phyloP scores from a whole-genome alignment of 2,113 vertebrate genomes.

The Phalacrocorax pelagicus region DNA sequence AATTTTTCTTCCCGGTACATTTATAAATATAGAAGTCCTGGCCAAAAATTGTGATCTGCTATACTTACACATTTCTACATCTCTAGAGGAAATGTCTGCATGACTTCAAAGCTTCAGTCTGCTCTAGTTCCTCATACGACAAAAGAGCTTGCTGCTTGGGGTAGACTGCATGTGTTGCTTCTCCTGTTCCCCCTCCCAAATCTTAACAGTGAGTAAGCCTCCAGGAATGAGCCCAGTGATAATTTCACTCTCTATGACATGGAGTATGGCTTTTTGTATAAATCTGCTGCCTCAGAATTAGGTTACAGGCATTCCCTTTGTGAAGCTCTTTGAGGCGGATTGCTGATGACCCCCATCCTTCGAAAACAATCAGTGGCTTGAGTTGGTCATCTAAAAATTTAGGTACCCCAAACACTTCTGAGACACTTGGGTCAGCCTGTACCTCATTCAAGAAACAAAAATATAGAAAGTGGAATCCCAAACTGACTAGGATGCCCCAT shows the following conservation, averaged over 20 bases:
- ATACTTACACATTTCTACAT: not conserved
- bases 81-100: not conserved
- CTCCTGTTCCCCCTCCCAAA: not conserved
- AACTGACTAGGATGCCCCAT: not conserved
- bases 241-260: not conserved
- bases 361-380: not conserved
- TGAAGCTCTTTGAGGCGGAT: not conserved
- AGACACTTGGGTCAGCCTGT: not conserved
- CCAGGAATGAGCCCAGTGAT: not conserved
- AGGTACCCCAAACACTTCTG: not conserved
- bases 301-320: not conserved
- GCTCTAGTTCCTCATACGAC: not conserved
- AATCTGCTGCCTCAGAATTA: not conserved
- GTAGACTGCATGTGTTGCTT: fast-evolving
- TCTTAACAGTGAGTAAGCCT: not conserved
- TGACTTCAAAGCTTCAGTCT: not conserved
- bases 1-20: not conserved
- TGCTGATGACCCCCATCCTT: not conserved
- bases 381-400: not conserved
- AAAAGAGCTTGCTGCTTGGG: not conserved
- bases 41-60: not conserved
- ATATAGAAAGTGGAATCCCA: not conserved
- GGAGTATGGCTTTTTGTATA: not conserved
- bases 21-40: not conserved
- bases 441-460: not conserved